Evolutionary conservation across 2,888 invertebrate genomes (phyloP), one percentile per base, ranked within the genome.

Genomic region (Sphaerophoria taeniata): DNA sequence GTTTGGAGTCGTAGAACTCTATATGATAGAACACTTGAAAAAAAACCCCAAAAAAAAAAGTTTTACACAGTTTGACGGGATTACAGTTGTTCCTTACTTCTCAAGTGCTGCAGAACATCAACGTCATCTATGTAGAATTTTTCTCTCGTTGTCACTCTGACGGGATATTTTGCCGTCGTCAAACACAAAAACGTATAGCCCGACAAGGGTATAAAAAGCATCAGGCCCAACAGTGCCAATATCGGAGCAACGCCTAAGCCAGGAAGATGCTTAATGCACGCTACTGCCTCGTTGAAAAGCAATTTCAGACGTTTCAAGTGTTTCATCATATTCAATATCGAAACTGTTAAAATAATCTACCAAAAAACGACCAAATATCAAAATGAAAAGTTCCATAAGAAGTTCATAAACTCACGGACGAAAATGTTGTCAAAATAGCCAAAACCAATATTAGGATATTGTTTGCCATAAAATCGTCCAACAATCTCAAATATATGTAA

Each of bases 1-100:
- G 96, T 87, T 95, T 93, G 0, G 95, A 95, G 89, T 96, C 95
- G 9, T 94, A 92, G 90, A 96, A 97, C 90, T 96, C 95, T 67
- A 97, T 94, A 56, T 95, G 92, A 11, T 93, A 93, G 87, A 94
- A 93, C 75, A 93, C 95, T 95, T 24, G 24, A 24, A 24, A 24
- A 24, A 24, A 24, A 24, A 24, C 24, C 24, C n/a, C n/a, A n/a
- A n/a, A n/a, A n/a, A n/a, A 24, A 24, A 24, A 24, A 24, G 24
- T 24, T 24, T 24, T 2, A 24, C 24, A 24, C 24, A 24, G 2
- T 24, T 24, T 24, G 24, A 24, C 24, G 24, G 24, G 2, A 24
- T 1, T 2, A 24, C 24, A 24, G 24, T 24, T 24, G 2, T 24
- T 24, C 9, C 43, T 43, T 9, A 43, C 43, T 0, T 43, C 43